Base-by-base conservation (phyloP, 2,797 vertebrate genomes). In the Lutjanus campechanus region DNA sequence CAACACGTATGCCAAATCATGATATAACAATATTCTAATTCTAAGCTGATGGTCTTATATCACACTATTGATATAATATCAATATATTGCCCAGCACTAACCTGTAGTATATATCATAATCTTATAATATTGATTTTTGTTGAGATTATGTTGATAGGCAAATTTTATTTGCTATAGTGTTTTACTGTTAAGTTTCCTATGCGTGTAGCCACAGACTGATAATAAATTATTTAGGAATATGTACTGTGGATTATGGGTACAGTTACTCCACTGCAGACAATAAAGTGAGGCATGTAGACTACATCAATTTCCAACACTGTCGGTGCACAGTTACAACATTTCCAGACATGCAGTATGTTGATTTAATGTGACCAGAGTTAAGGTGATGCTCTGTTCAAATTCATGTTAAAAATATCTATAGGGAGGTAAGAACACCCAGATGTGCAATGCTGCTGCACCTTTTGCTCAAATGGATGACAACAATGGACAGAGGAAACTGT, bases 381-480 rank as follows among this genome's bases (percentile, higher is more conserved):
- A 72, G 56, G 70, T 61, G 13, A 50, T 40, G 77, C 63, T 65
- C 44, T 58, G 2, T 40, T 60, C 36, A 29, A 61, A 77, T 66
- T 71, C n/a, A 72, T 47, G 49, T 22, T 66, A 1, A 36, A 53
- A 40, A 66, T 6, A 49, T 49, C 1, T 17, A 15, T 47, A 49
- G 29, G 29, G 29, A 36, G 29, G 29, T 36, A 13, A 16, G n/a
- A 50, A 72, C 22, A 76, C 13, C 40, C 56, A 83, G 64, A 81
- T 69, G 78, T 58, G 54, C 72, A 73, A 17, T 41, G 82, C 79
- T 87, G 75, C 83, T 87, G 75, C 83, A 84, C 77, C 92, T 91
- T 88, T 73, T 81, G 90, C 81, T 86, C 76, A 85, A 86, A 92
- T 90, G 91, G 91, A 84, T 88, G 88, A 81, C 88, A 89, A 75